Conservation (phyloP, 2,113 vertebrate genomes). For the Sylvilagus bachmani region DNA sequence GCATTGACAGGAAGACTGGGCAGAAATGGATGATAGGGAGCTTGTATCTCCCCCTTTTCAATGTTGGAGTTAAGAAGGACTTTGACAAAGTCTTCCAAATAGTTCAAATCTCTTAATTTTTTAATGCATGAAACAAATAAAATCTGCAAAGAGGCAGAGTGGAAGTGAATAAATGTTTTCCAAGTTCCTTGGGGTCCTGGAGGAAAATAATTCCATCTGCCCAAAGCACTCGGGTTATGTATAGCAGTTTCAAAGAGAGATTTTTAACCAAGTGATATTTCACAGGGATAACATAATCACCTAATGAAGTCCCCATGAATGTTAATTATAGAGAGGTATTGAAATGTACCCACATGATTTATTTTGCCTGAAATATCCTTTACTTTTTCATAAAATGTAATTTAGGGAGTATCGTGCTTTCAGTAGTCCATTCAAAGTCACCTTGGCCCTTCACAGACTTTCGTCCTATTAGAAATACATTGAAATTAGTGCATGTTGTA, state of each 20-base stretch:
- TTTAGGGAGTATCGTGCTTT: slow-evolving; percentile 8
- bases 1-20: background rate
- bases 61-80: background rate
- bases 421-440: background rate
- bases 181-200: background rate
- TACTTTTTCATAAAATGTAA: slow-evolving; percentile 20
- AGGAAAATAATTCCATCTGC: slow-evolving; percentile 21
- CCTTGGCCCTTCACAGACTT: background rate
- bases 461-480: background rate
- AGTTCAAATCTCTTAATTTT: background rate
- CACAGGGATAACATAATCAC: slow-evolving; percentile 54
- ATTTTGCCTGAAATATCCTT: slow-evolving; percentile 55
- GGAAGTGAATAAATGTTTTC: slow-evolving; percentile 35
- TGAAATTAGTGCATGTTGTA: background rate
- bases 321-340: slow-evolving; percentile 56
- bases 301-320: slow-evolving; percentile 48
- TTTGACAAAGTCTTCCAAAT: background rate
- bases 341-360: slow-evolving; percentile 60
- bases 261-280: slow-evolving; percentile 65
- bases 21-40: background rate
- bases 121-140: background rate
- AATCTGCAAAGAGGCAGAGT: background rate
- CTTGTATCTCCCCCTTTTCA: background rate
- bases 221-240: slow-evolving; percentile 38
- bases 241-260: slow-evolving; percentile 41